Evolutionary conservation across 2,888 invertebrate species (phyloP), one percentile per base, ranked within the genome.

Genomic region (Cheiracanthium punctorium): DNA sequence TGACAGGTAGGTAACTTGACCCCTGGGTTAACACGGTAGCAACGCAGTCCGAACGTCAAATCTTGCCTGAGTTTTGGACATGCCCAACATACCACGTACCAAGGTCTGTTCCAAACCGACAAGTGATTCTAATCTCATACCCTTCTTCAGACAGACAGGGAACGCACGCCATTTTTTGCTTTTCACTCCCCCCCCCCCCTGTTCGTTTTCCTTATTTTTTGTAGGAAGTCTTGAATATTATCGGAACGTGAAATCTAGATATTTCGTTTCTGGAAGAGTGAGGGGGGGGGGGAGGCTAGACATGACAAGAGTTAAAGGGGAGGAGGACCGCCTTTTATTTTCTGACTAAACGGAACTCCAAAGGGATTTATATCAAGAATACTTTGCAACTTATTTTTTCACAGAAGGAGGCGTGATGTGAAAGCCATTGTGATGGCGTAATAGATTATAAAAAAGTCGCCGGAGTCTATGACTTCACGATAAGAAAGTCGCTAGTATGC

Each of bases 91-190:
- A 1, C 58, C 20, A 24, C 58, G 2, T 29, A 43, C 48, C 80
- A 41, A 32, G 28, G 24, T 48, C 48, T 58, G 24, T 58, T 24
- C 58, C 58, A 24, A 73, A 43, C n/a, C 30, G 74, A 81, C 65
- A 71, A 43, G 76, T 65, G 82, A 82, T 82, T 58, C 71, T 76
- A 71, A 82, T 82, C 82, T 82, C n/a, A 24, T 72, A 48, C 77
- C 32, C 52, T 28, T 17, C 30, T 24, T 30, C 32, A 32, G 81
- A 67, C 71, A 69, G 69, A 33, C 69, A 20, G n/a, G 37, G 69
- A n/a, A 37, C 69, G 69, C 33, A 69, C 69, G 69, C 69, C 20
- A 20, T n/a, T n/a, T n/a, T n/a, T n/a, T n/a, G n/a, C n/a, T n/a
- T n/a, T n/a, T n/a, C 37, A 37, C 4, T 69, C 20, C 33, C 24